Evolutionary conservation across 2,797 vertebrate genomes (phyloP), one percentile per base, ranked within the genome.

Genomic region (Pogonophryne albipinna): DNA sequence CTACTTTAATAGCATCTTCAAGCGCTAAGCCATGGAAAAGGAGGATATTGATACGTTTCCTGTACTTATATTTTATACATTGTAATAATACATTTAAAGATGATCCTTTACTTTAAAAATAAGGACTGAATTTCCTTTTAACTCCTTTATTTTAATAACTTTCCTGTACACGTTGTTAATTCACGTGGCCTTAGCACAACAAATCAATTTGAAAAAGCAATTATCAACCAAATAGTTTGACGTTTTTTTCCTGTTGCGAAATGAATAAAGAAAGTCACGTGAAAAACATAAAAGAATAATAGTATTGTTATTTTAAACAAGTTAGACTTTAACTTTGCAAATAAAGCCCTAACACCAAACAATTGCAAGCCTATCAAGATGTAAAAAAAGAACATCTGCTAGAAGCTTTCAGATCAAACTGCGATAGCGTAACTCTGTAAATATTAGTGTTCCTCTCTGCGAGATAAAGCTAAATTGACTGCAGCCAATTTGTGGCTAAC

Each of bases 371-470:
- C 19, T 9, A 60, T 47, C 45, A 61, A 44, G 12, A 65, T 62
- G 27, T 45, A 15, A 52, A 52, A 6, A 15, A 53, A 4, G 45
- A n/a, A 46, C 62, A 56, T 65, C 44, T 51, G 17, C 71, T 4
- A 45, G 0, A 27, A 45, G 47, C 64, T 72, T 50, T 84, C 76
- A 77, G 81, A 78, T 88, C 63, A 70, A 27, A 47, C 50, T n/a
- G 55, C 14, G 74, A 85, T 83, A 69, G 64, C 2, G 38, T 60
- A 34, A 10, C 60, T 56, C 27, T 69, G 74, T 78, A 90, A 91
- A 92, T 89, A 89, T 89, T 90, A 68, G 87, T 52, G 12, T 83
- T 90, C 78, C 83, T 64, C 52, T 71, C 68, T 42, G 58, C 6
- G 44, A 80, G 74, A 84, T 80, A 69, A 84, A 85, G 53, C 15